A percentile compares a stretch with the other conserved stretches of the same genome.
Conservation (phyloP, 2,888 invertebrate genomes). For the Formica aserva region DNA sequence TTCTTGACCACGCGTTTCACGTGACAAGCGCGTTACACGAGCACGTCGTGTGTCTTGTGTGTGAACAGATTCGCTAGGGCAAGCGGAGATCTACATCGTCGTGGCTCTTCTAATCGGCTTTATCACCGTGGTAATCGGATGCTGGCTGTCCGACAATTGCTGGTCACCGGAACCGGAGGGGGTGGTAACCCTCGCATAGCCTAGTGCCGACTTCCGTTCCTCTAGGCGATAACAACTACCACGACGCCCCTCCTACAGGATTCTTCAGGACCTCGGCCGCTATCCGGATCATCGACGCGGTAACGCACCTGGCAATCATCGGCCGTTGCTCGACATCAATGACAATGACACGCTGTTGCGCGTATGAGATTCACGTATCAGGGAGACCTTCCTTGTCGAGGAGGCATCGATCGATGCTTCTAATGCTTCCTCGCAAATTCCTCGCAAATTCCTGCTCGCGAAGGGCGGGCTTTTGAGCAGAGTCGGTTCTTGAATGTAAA, state of each 20-base stretch:
- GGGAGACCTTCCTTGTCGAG: conserved; percentile 9
- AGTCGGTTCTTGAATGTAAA: conserved; percentile 4
- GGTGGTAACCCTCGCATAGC: conserved; percentile 90
- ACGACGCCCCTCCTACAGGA: conserved; percentile 75
- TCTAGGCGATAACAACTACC: conserved; percentile 82
- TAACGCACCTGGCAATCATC: conserved; percentile 60
- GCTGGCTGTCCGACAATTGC: conserved; percentile 92
- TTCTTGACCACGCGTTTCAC: conserved; percentile 10
- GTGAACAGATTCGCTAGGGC: conserved; percentile 86
- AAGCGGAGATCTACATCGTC: conserved; percentile 92
- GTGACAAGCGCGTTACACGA: conserved; percentile 19
- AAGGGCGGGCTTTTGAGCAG: conserved; percentile 16
- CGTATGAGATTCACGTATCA: conserved; percentile 56
- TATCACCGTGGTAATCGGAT: conserved; percentile 91
- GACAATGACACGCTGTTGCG: conserved; percentile 76
- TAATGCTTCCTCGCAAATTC: neutral
- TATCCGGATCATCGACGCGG: conserved; percentile 50
- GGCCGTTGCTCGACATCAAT: conserved; percentile 76
- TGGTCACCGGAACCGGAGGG: conserved; percentile 92
- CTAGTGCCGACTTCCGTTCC: conserved; percentile 88
- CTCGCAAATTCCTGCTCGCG: conserved; percentile 26
- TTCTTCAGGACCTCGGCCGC: conserved; percentile 69
- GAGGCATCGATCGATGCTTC: conserved; percentile 24
- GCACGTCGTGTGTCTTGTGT: neutral
- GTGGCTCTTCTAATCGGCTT: conserved; percentile 91